phyloP scores from a whole-genome alignment of 2,888 invertebrate species.

The Argyra leucocephala region DNA sequence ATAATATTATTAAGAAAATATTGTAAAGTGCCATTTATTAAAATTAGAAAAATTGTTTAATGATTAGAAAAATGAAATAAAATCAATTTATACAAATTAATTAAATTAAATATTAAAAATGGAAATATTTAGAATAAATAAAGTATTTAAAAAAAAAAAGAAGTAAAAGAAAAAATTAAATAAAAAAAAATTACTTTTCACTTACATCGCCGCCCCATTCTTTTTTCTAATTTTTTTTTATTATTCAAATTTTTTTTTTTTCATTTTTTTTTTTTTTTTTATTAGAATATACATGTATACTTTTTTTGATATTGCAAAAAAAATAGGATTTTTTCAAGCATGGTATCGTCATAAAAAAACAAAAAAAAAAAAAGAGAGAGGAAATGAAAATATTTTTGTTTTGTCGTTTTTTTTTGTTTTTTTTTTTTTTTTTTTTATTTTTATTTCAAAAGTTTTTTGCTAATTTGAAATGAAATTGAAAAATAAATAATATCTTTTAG shows the following conservation, averaged over 20 bases:
- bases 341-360: background rate
- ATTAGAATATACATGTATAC: background rate
- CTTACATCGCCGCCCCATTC: slow-evolving; percentile 23
- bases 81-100: too few species aligned
- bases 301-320: background rate
- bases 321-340: background rate
- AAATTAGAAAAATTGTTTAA: too few species aligned
- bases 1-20: too few species aligned
- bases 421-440: background rate
- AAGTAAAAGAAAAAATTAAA: slow-evolving; percentile 14
- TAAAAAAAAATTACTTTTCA: slow-evolving; percentile 23
- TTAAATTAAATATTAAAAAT: slow-evolving; percentile 12
- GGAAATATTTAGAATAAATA: slow-evolving; percentile 13
- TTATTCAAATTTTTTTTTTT: background rate
- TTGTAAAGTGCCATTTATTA: too few species aligned
- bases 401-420: background rate
- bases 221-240: background rate
- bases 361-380: background rate
- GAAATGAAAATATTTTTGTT: background rate
- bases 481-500: too few species aligned
- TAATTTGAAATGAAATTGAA: too few species aligned
- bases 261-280: background rate
- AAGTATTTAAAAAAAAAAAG: slow-evolving; percentile 12
- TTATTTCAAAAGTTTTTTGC: background rate
- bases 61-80: too few species aligned